Conservation (phyloP, 1,140 invertebrate species). For the Coptotermes formosanus region DNA sequence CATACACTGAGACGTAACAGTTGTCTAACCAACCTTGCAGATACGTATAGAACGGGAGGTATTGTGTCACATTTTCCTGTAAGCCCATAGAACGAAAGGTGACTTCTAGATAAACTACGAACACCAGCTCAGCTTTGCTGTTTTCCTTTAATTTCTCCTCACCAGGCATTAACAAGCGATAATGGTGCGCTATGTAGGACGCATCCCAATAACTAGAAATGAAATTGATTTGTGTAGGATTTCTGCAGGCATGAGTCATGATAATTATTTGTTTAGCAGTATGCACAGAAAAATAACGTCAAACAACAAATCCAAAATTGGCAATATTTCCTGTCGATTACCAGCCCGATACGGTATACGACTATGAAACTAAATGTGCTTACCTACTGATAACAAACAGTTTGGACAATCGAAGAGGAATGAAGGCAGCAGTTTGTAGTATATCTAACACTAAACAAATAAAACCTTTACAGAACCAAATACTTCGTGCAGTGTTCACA, state of each 20-base stretch:
- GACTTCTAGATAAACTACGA: no score
- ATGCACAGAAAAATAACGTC: not conserved
- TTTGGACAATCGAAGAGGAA: not conserved
- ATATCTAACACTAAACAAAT: not conserved
- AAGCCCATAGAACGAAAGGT: no score
- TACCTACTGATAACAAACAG: not conserved
- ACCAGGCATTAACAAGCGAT: no score
- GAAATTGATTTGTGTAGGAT: not conserved
- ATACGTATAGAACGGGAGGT: no score
- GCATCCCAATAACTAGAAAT: no score
- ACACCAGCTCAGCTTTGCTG: no score
- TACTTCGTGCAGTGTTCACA: no score
- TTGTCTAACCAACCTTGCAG: no score
- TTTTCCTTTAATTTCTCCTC: no score
- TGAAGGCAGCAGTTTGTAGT: not conserved
- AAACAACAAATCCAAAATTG: slow-evolving; percentile 2
- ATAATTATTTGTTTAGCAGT: not conserved
- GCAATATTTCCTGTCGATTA: not conserved
- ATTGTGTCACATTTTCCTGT: no score
- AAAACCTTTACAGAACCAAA: not conserved
- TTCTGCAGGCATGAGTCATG: not conserved
- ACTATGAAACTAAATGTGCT: not conserved
- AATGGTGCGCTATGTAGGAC: no score
- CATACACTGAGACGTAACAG: no score
- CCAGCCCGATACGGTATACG: not conserved